A percentile compares a stretch with the other conserved stretches of the same genome.
Conservation (phyloP, 2,888 invertebrate genomes). For the Megamerina dolium region DNA sequence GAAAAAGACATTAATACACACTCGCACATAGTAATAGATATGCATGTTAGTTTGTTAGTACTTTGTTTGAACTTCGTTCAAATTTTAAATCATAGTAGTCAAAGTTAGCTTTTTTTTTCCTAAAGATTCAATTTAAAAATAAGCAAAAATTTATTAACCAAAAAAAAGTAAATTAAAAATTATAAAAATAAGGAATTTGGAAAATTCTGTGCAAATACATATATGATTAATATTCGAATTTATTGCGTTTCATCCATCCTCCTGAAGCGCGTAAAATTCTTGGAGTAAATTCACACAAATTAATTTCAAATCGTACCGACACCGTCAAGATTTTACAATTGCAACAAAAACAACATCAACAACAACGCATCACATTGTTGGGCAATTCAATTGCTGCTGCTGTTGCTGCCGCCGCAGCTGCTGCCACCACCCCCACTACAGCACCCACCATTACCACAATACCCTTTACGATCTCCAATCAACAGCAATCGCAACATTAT, state of each 20-base stretch:
- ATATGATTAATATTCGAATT: no score
- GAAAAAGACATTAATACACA: no score
- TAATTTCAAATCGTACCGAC: background rate
- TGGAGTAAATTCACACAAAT: constrained; percentile 7
- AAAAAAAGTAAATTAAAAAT: constrained; percentile 2
- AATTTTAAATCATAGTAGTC: constrained; percentile 8
- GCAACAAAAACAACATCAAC: background rate
- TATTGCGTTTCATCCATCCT: background rate
- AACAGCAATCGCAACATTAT: no score
- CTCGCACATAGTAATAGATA: no score
- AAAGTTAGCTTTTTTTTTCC: constrained; percentile 6
- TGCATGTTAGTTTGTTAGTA: no score
- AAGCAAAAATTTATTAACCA: constrained; percentile 5
- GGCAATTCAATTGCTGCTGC: background rate
- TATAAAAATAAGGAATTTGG: background rate
- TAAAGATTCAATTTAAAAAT: constrained; percentile 4
- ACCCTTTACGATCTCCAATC: no score
- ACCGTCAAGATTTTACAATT: no score
- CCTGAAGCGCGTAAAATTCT: constrained; percentile 11
- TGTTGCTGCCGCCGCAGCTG: background rate
- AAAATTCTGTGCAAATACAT: background rate
- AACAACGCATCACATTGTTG: background rate
- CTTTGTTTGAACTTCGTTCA: no score
- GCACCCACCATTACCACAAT: no score
- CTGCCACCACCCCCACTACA: no score